Evolutionary conservation across 2,113 vertebrate species (phyloP), one percentile per base, ranked within the genome.

Genomic region (Aleadryas rufinucha): DNA sequence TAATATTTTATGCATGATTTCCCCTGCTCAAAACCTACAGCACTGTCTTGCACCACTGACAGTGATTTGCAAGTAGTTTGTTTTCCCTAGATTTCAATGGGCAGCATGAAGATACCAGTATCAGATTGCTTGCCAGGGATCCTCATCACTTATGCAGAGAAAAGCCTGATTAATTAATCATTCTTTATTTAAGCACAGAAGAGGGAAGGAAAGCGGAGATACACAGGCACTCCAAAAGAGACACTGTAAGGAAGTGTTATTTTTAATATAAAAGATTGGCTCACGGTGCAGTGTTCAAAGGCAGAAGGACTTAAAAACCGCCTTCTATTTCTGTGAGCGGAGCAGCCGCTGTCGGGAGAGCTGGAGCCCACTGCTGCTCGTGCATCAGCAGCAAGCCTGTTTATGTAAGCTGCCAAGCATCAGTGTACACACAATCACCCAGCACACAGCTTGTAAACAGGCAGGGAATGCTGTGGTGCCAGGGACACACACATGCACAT

Each of bases 141-240:
- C 21, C 39, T 86, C 33, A 35, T 70, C 28, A 23, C 39, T 77
- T 63, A 89, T 52, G 37, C 60, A 52, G 68, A 63, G 75, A 79
- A 86, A 95, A 96, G 20, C 33, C 64, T 56, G 64, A 81, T 84
- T 85, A 89, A 90, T 90, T 94, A 74, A 83, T 83, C 63, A 44
- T 22, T 15, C 42, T 74, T 91, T 77, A 74, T 54, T 89, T 63
- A 66, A 66, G 50, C 49, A 75, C 35, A 82, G 61, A 86, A 65
- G 50, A 83, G 27, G 66, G 64, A 77, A 54, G 70, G 61, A 75
- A 96, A 88, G 33, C 0, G 0, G 42, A 91, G 82, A 88, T 80
- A 71, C 54, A 81, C 52, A 81, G 52, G 14, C 76, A 42, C 52
- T 84, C 71, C 79, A 86, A 28, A 76, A 72, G n/a, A 39, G 39